phyloP scores from a whole-genome alignment of 2,888 invertebrate genomes.

The Coleophora deauratella region DNA sequence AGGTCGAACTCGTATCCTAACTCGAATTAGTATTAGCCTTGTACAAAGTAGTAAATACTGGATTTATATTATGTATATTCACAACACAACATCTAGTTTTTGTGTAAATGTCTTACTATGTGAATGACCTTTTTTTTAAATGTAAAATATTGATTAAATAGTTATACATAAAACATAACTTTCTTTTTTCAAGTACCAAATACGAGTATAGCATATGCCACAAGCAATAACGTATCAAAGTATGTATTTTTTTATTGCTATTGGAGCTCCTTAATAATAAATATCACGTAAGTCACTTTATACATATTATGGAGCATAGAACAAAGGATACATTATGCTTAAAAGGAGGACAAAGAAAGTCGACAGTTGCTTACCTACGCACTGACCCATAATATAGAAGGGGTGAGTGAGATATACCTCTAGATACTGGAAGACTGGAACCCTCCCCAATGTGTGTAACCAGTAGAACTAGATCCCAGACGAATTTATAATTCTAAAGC shows the following conservation, averaged over 20 bases:
- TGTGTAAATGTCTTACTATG: too few species aligned
- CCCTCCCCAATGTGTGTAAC: constrained; percentile 11
- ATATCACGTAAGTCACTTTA: constrained; percentile 16
- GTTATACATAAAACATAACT: too few species aligned
- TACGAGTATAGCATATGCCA: too few species aligned
- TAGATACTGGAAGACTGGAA: too few species aligned
- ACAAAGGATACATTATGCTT: constrained; percentile 17
- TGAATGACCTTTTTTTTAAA: too few species aligned
- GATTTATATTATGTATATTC: not conserved
- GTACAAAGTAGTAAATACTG: constrained; percentile 8
- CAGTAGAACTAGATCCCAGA: constrained; percentile 22
- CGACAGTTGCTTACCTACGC: constrained; percentile 4
- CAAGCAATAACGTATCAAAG: too few species aligned
- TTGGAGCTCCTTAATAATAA: too few species aligned
- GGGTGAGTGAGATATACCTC: constrained; percentile 10
- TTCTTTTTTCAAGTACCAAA: too few species aligned
- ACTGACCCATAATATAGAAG: constrained; percentile 2
- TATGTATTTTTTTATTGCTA: too few species aligned
- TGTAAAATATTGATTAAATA: too few species aligned
- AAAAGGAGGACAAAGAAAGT: constrained; percentile 27
- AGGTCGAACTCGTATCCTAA: constrained; percentile 22
- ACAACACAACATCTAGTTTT: too few species aligned
- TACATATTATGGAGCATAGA: not conserved
- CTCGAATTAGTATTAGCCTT: too few species aligned
- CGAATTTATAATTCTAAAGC: not conserved